phyloP scores from a whole-genome alignment of 2,113 vertebrate species.

The Tringa solitaria region DNA sequence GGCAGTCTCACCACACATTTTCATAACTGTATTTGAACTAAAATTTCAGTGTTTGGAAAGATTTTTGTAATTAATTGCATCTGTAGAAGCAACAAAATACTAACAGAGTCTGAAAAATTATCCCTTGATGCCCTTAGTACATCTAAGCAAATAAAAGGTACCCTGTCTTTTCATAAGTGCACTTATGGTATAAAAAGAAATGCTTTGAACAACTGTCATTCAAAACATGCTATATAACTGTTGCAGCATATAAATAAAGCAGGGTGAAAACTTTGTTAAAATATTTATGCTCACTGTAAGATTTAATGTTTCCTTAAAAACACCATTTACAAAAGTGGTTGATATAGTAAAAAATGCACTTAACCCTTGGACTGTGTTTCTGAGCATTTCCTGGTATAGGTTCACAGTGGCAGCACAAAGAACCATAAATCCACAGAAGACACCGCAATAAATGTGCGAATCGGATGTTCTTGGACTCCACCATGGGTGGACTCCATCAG shows the following conservation, averaged over 20 bases:
- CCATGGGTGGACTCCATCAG: background rate
- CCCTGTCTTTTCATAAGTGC: background rate
- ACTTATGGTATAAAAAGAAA: background rate
- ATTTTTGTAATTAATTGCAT: conserved; percentile 20
- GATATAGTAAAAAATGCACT: conserved; percentile 35
- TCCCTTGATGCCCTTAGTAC: background rate
- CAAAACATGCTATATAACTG: background rate
- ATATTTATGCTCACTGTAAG: background rate
- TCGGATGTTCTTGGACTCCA: background rate
- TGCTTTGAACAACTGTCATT: background rate
- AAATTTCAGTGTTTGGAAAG: conserved; percentile 14
- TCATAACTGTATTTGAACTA: background rate
- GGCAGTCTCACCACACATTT: background rate
- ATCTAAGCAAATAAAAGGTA: background rate
- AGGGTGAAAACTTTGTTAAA: conserved; percentile 5
- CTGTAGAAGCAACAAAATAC: background rate
- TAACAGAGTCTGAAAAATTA: conserved; percentile 9
- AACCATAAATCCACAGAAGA: conserved; percentile 1
- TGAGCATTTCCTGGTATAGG: conserved; percentile 10
- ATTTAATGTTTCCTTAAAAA: conserved; percentile 44
- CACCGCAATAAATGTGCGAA: background rate
- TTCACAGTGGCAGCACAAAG: background rate
- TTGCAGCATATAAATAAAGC: conserved; percentile 34
- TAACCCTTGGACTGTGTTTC: conserved; percentile 22
- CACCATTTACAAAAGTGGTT: background rate